Percentiles rank a stretch among this genome's conserved stretches.
These are phyloP conservation scores for Morus bassanus DNA, from an alignment of 2,797 vertebrate genomes.

Conservation along the genomic window DNA sequence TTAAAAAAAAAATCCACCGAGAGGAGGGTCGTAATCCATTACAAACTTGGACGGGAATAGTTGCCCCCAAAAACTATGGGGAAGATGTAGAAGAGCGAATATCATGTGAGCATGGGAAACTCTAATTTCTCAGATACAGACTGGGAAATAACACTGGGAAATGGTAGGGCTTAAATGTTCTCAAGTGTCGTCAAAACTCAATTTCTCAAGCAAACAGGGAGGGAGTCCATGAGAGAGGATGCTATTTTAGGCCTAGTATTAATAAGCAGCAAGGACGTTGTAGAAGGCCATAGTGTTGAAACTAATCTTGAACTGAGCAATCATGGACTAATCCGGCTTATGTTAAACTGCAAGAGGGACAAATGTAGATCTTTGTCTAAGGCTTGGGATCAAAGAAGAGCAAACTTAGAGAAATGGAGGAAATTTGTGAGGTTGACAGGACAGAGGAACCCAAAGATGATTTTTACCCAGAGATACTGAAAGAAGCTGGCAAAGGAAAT, in stretches of 20 bases:
- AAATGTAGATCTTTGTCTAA: not conserved
- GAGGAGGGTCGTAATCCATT: not conserved
- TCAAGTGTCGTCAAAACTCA: not conserved
- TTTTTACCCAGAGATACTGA: not conserved
- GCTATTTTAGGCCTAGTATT: conserved; percentile 8
- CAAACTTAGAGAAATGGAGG: not conserved
- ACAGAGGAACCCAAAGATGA: not conserved
- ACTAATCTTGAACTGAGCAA: not conserved
- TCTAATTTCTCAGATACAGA: not conserved
- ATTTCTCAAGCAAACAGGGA: conserved; percentile 29
- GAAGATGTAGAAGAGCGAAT: not conserved
- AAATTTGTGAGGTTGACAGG: not conserved
- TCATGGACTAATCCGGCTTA: not conserved
- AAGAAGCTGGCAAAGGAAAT: not conserved
- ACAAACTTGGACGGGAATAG: not conserved
- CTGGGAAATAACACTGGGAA: not conserved
- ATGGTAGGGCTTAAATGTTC: conserved; percentile 24
- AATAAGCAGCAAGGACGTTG: conserved; percentile 6
- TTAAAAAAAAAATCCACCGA: not conserved
- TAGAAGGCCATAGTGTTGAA: not conserved
- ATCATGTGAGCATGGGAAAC: not conserved
- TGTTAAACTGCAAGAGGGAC: not conserved
- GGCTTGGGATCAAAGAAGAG: not conserved
- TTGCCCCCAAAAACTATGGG: not conserved
- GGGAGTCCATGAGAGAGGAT: not conserved